Base-by-base conservation (phyloP, 2,113 vertebrate genomes). In the Cettia cetti region DNA sequence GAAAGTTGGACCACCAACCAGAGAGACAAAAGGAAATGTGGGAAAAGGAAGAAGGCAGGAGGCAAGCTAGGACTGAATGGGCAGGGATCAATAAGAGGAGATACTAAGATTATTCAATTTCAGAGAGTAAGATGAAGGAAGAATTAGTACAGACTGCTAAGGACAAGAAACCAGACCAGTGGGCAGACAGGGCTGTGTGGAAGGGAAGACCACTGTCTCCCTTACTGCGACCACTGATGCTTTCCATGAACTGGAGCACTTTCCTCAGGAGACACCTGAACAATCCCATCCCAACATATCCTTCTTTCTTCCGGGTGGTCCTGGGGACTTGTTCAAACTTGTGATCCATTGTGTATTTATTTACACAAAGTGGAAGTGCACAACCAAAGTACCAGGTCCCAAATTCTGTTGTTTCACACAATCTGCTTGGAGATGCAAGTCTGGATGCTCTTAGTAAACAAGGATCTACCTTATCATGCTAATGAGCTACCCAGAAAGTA, bases 1-100 rank as follows among this genome's bases (percentile, higher is more conserved):
- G 65, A 86, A 93, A 84, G 89, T 1, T 96, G 90, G 92, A 86
- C 33, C 54, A 95, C 76, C 42, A 92, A 81, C 11, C 39, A 86
- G 54, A 87, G n/a, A 82, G 17, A 80, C 39, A 63, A 81, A 94
- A 21, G 72, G 53, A 92, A 86, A 92, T 15, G 28, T 19, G 31
- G 39, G 47, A 77, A 86, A 94, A 94, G 26, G 40, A 90, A 53
- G 56, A 88, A 88, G 39, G 64, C 10, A 56, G 81, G 50, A 83
- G 24, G 26, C 78, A 82, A 90, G 28, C 39, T 66, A 52, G 31
- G 60, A 68, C 47, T 44, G 47, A 81, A 45, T 39, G 47, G 56
- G 30, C 33, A 90, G 19, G 11, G 16, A 94, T 59, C 47, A 83
- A 40, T 44, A 78, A 65, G 64, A 50, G 15, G 8, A 70, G 14